phyloP scores from a whole-genome alignment of 1,140 invertebrate genomes.

The Propsilocerus akamusi region DNA sequence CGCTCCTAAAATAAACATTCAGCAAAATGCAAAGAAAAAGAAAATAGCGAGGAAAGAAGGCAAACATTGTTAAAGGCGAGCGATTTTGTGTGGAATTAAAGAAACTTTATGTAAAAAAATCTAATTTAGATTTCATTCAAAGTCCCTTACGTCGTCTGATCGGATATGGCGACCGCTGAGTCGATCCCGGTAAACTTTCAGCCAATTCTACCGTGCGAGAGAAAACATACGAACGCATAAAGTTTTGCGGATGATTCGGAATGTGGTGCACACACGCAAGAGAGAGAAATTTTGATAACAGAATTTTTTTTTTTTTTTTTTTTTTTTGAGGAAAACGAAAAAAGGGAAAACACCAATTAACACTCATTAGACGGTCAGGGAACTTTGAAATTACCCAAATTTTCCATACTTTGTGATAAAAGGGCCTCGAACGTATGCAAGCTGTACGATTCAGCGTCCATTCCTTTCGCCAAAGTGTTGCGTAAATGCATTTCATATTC shows the following conservation, averaged over 20 bases:
- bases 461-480: constrained; percentile 83
- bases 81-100: background rate
- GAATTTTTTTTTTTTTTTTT: background rate
- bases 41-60: constrained; percentile 6
- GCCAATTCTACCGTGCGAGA: constrained; percentile 45
- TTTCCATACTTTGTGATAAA: constrained; percentile 86
- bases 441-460: constrained; percentile 88
- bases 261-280: too few species aligned
- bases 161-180: constrained; percentile 64
- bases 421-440: constrained; percentile 85
- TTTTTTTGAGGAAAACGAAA: background rate
- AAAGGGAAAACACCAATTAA: constrained; percentile 2
- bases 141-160: constrained; percentile 55
- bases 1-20: background rate
- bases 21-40: background rate
- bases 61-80: background rate
- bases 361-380: background rate
- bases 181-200: constrained; percentile 62
- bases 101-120: background rate
- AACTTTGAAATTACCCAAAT: constrained; percentile 46
- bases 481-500: constrained; percentile 91
- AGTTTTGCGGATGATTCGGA: too few species aligned
- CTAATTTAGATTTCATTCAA: constrained; percentile 2
- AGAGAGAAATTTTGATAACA: background rate
- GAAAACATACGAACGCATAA: constrained; percentile 18